Conservation (phyloP, 2,113 vertebrate genomes). For the Pedionomus torquatus region DNA sequence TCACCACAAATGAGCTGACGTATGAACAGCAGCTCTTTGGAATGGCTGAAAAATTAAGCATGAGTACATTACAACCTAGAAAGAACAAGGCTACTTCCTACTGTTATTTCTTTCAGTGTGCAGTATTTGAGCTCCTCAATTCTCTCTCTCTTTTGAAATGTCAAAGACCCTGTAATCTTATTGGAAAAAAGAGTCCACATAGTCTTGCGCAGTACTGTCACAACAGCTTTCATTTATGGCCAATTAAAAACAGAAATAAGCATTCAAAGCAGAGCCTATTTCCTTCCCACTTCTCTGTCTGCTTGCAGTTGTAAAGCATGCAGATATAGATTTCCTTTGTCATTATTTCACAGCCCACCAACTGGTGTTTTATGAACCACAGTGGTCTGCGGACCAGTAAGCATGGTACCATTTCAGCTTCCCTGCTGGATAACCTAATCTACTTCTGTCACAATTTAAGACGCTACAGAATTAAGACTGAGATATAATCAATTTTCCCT, state of each 20-base stretch:
- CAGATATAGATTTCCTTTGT: neutral
- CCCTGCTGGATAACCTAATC: neutral
- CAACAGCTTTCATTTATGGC: neutral
- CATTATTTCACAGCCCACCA: neutral
- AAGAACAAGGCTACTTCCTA: neutral
- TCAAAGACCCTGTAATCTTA: neutral
- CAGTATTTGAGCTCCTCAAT: neutral
- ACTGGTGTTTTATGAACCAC: neutral
- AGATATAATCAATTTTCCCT: neutral
- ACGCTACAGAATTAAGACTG: neutral
- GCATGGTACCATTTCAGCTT: slow-evolving; percentile 7
- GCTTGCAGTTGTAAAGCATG: neutral
- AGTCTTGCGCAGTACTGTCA: neutral
- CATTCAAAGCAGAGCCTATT: neutral
- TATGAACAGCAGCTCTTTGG: neutral
- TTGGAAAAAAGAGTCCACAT: neutral
- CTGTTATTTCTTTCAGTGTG: neutral
- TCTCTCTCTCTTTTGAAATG: neutral
- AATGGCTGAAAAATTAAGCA: slow-evolving; percentile 7
- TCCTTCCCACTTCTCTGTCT: neutral
- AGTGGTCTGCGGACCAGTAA: neutral
- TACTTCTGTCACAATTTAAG: neutral
- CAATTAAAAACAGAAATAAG: slow-evolving; percentile 37
- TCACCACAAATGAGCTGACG: neutral
- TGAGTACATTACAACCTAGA: neutral